Evolutionary conservation across 2,797 vertebrate genomes (phyloP), one percentile per base, ranked within the genome.

Genomic region (Orestias chungarensis): DNA sequence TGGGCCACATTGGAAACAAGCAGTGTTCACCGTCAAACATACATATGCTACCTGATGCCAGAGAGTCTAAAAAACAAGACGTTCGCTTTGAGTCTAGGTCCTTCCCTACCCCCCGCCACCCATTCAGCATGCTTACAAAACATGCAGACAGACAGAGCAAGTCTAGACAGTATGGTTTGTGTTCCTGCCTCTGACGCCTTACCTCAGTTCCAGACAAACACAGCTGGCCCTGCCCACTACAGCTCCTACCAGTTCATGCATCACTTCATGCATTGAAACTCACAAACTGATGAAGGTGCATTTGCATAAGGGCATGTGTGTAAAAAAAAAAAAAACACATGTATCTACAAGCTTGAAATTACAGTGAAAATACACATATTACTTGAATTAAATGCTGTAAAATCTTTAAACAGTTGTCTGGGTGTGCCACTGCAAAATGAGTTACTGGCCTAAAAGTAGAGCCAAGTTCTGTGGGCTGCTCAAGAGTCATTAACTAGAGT

Each of bases 111-210:
- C 78, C 76, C 78, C 57, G n/a, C 27, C 76, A 73, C 64, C 70
- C 9, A 75, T 75, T 80, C 82, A 87, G 87, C 86, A 82, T 80
- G 81, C 81, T 86, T 88, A 92, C 89, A 91, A 93, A 93, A 91
- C 89, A 87, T 73, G 87, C 87, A 86, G 87, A 88, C 86, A 83
- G 86, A 90, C 90, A 85, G 81, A 89, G 86, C 91, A 88, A 88
- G 93, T 92, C 93, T 94, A 94, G 91, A 94, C 93, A 89, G 76
- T 81, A 74, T 70, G 17, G 81, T 88, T 90, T 91, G 87, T 81
- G 82, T 83, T 88, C 81, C 82, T 87, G 85, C 82, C 84, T 77
- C 81, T 88, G 90, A 90, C 82, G 87, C 85, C 90, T 91, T 84
- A 91, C 89, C 85, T 92, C 86, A 87, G 75, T 76, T 82, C 87